phyloP scores from a whole-genome alignment of 1,140 invertebrate species.

The Zaprionus capensis region DNA sequence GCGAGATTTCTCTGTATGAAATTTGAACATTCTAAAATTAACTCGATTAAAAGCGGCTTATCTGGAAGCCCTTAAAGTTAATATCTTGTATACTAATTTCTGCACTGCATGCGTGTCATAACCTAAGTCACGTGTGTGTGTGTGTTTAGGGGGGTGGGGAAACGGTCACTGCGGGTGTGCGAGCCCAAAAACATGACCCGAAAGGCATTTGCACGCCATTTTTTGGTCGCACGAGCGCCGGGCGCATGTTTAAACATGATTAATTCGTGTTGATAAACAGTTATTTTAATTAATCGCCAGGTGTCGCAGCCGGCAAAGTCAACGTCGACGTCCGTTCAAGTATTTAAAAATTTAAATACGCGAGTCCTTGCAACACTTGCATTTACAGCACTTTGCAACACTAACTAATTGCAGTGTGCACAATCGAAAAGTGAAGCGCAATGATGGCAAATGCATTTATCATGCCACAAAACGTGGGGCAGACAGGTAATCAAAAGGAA shows the following conservation, averaged over 20 bases:
- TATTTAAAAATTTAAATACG: constrained; percentile 66
- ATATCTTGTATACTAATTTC: constrained; percentile 1
- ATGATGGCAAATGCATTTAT: constrained; percentile 58
- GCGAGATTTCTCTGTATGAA: not conserved
- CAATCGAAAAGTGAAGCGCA: constrained; percentile 13
- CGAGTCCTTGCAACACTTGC: constrained; percentile 13
- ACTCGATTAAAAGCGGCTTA: constrained; percentile 1
- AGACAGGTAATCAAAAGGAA: constrained; percentile 57
- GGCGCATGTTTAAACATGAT: constrained; percentile 73
- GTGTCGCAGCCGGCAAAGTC: constrained; percentile 32
- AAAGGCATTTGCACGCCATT: constrained; percentile 67
- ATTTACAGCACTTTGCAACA: constrained; percentile 3
- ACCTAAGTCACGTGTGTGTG: constrained; percentile 26
- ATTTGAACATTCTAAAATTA: not conserved
- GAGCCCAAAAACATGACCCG: constrained; percentile 54
- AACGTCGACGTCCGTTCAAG: too few relatives aligned
- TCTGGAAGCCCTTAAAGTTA: not conserved
- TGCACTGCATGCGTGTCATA: constrained; percentile 1
- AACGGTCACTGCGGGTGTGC: not conserved
- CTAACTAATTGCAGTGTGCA: constrained; percentile 47
- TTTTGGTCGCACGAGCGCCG: constrained; percentile 46
- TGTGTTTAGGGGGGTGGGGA: not conserved
- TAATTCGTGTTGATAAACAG: constrained; percentile 81
- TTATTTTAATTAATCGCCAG: constrained; percentile 78
- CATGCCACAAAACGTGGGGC: constrained; percentile 39